Evolutionary conservation across 2,113 vertebrate species (phyloP).

Genomic region (Colius striatus): DNA sequence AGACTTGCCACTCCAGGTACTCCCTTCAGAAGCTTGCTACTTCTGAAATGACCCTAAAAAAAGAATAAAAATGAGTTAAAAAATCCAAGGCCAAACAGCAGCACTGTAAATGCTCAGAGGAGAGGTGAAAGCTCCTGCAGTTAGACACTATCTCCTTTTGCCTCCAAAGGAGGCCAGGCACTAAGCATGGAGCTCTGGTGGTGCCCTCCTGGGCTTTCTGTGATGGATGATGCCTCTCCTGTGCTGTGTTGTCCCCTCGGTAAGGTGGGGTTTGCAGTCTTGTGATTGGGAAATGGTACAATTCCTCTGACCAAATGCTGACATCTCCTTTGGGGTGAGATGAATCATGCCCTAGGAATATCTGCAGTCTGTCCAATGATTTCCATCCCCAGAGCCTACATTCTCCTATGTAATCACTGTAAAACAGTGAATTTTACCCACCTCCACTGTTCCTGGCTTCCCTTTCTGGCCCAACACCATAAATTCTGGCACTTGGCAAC

Average conservation of each 20-base stretch:
- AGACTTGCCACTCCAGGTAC: background rate
- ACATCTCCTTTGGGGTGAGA: background rate
- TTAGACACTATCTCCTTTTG: background rate
- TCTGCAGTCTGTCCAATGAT: background rate
- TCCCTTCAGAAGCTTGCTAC: fast-evolving
- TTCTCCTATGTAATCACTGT: background rate
- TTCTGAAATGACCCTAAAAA: background rate
- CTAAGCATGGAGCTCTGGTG: background rate
- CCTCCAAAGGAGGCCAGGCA: background rate
- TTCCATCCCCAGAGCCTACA: background rate
- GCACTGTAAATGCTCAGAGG: background rate
- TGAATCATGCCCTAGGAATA: background rate
- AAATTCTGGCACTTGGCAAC: fast-evolving
- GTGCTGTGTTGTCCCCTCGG: background rate
- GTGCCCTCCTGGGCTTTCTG: fast-evolving
- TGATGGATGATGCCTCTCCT: background rate
- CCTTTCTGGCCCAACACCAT: background rate
- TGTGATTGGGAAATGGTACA: background rate
- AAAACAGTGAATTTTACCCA: background rate
- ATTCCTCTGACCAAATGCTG: background rate
- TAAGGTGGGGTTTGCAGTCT: background rate
- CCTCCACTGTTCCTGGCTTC: background rate
- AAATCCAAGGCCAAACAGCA: background rate
- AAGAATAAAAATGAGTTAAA: background rate
- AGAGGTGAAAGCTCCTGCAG: background rate